Evolutionary conservation across 2,797 vertebrate species (phyloP).

Genomic region (Bufotes viridis): DNA sequence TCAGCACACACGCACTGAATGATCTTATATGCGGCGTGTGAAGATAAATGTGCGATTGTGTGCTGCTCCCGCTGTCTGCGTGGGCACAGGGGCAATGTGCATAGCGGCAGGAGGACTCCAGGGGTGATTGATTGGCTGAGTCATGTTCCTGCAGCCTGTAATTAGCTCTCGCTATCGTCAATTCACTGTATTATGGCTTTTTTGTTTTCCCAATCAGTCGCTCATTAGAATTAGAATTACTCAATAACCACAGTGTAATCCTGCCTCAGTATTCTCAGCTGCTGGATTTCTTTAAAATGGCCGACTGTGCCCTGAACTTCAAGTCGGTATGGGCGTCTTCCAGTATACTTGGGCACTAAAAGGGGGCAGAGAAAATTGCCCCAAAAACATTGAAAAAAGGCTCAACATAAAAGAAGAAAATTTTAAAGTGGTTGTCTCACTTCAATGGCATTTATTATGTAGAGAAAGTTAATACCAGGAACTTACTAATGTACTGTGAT

Average conservation of each 20-base stretch:
- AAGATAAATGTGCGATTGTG: constrained; percentile 30
- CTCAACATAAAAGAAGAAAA: too few species aligned
- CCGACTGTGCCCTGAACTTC: not conserved
- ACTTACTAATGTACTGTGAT: too few species aligned
- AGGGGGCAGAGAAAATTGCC: too few species aligned
- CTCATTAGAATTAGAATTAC: constrained; percentile 36
- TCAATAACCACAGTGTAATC: constrained; percentile 14
- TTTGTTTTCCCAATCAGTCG: constrained; percentile 39
- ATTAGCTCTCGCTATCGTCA: constrained; percentile 35
- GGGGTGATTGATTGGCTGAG: constrained; percentile 45
- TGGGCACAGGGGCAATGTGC: constrained; percentile 28
- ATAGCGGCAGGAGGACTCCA: constrained; percentile 13
- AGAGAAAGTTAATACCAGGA: too few species aligned
- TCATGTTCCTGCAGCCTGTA: constrained; percentile 30
- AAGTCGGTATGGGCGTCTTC: too few species aligned
- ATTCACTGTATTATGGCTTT: constrained; percentile 3
- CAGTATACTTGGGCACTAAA: too few species aligned
- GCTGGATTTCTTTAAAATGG: too few species aligned
- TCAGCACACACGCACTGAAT: constrained; percentile 2
- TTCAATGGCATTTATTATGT: too few species aligned
- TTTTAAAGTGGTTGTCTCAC: too few species aligned
- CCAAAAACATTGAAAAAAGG: too few species aligned
- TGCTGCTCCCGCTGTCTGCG: constrained; percentile 41
- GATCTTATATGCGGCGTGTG: constrained; percentile 26
- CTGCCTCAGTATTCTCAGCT: not conserved